Evolutionary conservation across 1,140 invertebrate genomes (phyloP).

Genomic region (Olivierus martensii): DNA sequence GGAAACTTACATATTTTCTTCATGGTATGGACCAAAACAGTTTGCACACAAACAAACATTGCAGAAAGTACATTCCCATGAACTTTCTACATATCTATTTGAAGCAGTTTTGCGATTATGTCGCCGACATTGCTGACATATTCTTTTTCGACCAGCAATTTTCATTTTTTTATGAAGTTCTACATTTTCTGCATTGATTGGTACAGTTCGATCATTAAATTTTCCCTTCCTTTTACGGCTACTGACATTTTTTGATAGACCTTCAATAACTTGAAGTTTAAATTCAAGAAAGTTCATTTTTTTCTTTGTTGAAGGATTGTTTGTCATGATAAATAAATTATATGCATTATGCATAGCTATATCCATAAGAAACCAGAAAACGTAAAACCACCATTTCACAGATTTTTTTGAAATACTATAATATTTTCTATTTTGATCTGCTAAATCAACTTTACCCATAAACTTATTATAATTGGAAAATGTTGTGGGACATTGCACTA

Average conservation of each 20-base stretch:
- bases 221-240: neutral
- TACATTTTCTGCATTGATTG: no score
- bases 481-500: neutral
- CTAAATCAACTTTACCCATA: neutral
- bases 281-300: neutral
- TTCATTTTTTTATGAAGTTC: neutral
- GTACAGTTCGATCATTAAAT: no score
- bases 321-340: neutral
- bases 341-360: neutral
- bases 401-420: neutral
- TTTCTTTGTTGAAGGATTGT: neutral
- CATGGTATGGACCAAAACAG: neutral
- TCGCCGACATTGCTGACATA: neutral
- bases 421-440: neutral
- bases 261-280: neutral
- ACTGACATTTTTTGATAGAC: neutral
- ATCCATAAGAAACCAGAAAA: slow-evolving; percentile 1
- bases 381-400: neutral
- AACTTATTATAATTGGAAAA: neutral
- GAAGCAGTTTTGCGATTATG: neutral
- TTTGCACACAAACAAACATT: neutral
- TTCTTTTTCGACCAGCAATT: neutral
- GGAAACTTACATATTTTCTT: no score
- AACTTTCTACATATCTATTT: neutral
- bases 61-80: neutral